phyloP scores from a whole-genome alignment of 92 coral and sea anemone species.

The Actinostola sp. region DNA sequence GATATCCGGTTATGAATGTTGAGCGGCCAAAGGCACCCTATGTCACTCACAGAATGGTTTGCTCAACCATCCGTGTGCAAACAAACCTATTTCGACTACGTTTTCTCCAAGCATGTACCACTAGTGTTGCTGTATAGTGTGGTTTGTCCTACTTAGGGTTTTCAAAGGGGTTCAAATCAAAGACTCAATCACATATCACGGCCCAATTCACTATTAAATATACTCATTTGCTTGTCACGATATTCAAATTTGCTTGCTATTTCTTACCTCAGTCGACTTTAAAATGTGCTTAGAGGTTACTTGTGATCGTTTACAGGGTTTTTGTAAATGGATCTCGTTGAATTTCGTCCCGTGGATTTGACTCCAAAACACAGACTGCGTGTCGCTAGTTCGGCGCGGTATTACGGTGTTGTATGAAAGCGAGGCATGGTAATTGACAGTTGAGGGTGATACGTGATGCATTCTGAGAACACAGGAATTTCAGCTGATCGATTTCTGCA shows the following conservation, averaged over 20 bases:
- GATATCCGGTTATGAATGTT: constrained; percentile 14
- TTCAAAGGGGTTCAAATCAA: neutral
- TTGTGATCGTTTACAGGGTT: neutral
- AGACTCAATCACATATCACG: neutral
- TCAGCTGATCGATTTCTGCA: constrained; percentile 19
- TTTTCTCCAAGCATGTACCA: neutral
- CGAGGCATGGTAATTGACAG: constrained; percentile 49
- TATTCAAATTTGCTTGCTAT: neutral
- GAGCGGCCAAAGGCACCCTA: too few species aligned
- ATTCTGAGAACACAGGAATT: constrained; percentile 39
- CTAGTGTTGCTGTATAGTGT: neutral
- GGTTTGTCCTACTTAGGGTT: neutral
- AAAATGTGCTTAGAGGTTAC: neutral
- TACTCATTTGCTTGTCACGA: neutral
- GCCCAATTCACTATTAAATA: neutral
- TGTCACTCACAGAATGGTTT: constrained; percentile 12
- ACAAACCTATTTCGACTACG: constrained; percentile 12
- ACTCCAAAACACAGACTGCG: constrained; percentile 54
- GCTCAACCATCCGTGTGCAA: constrained; percentile 33
- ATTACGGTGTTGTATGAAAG: constrained; percentile 25
- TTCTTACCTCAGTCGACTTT: constrained; percentile 18
- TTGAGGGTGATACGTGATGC: constrained; percentile 19
- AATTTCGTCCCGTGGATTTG: constrained; percentile 40
- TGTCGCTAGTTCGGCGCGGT: constrained; percentile 48
- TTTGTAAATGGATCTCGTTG: constrained; percentile 5